A percentile compares a stretch with the other conserved stretches of the same genome.
Evolutionary conservation across 2,888 invertebrate genomes (phyloP).

Genomic region (Yponomeuta plumbellus): DNA sequence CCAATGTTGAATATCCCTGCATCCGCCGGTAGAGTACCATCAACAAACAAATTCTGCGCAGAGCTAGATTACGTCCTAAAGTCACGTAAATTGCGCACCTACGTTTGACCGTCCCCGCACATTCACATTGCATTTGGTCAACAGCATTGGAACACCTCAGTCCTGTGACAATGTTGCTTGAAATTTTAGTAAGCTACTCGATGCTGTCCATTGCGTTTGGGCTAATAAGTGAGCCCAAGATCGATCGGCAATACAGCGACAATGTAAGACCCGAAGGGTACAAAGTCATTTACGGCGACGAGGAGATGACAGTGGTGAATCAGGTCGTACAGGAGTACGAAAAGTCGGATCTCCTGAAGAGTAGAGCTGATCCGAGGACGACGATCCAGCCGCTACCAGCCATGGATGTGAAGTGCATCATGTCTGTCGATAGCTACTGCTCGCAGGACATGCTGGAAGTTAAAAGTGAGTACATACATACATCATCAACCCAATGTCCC

Average conservation of each 20-base stretch:
- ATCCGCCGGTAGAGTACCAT: not conserved
- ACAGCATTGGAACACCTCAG: not conserved
- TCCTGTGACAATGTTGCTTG: not conserved
- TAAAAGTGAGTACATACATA: conserved; percentile 48
- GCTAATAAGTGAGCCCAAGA: not conserved
- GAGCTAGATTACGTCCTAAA: not conserved
- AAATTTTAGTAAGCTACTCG: not conserved
- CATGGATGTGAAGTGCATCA: conserved; percentile 61
- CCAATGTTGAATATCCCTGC: not conserved
- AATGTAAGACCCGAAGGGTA: conserved; percentile 46
- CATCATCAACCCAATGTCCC: no score
- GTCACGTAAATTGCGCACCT: not conserved
- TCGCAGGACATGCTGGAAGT: conserved; percentile 51
- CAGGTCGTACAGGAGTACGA: conserved; percentile 48
- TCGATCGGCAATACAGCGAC: conserved; percentile 35
- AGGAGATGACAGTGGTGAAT: conserved; percentile 50
- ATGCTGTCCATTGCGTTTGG: not conserved
- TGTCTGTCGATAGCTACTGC: conserved; percentile 61
- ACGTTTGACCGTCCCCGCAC: not conserved
- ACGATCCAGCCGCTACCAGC: conserved; percentile 42
- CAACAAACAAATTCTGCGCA: not conserved
- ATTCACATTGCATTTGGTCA: conserved; percentile 2
- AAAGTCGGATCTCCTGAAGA: conserved; percentile 36
- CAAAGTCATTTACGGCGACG: conserved; percentile 53
- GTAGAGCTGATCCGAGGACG: conserved; percentile 29